Evolutionary conservation across 2,797 vertebrate species (phyloP), one percentile per base, ranked within the genome.

Genomic region (Artibeus lituratus): DNA sequence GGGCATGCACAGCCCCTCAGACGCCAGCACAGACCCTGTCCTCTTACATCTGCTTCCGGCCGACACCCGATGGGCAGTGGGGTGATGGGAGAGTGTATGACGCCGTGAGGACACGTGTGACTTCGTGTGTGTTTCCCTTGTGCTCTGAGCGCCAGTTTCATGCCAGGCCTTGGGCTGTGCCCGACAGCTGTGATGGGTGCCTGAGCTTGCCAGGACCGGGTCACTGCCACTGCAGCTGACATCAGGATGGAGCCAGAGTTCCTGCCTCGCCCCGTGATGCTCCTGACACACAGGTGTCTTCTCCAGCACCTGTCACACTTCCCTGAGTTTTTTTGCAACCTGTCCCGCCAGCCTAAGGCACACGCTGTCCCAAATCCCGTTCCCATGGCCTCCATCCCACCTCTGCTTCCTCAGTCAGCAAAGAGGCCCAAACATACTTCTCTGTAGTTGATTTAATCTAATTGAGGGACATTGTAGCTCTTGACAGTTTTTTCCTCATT

Each of bases 401-500:
- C 39, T 65, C n/a, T 57, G 72, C 55, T 67, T 53, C 72, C 72
- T 77, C 29, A 32, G 26, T 72, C 70, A 88, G 78, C 47, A 65
- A 77, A 73, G 87, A 35, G 4, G 10, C 19, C 18, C 2, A 1
- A 2, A 14, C 37, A 82, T 74, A 1, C 55, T 84, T 65, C 22
- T 69, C 39, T 53, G 55, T 22, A 74, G 19, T 67, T 78, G 37
- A n/a, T 44, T 67, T 74, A 74, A 91, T 26, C 32, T 91, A 37
- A 51, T 59, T 57, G 10, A 94, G 81, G 32, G 70, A 76, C 72
- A 18, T 80, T 29, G 29, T 70, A 3, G 21, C 19, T 81, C 65
- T 74, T 88, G 59, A 73, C 32, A 87, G 47, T 51, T 65, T 89
- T 47, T 47, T 91, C 55, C 44, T 91, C 39, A n/a, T 84, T 94